Percentiles rank a stretch among this genome's conserved stretches.
phyloP scores from a whole-genome alignment of 2,797 vertebrate genomes.

The Sebastes flavidus region DNA sequence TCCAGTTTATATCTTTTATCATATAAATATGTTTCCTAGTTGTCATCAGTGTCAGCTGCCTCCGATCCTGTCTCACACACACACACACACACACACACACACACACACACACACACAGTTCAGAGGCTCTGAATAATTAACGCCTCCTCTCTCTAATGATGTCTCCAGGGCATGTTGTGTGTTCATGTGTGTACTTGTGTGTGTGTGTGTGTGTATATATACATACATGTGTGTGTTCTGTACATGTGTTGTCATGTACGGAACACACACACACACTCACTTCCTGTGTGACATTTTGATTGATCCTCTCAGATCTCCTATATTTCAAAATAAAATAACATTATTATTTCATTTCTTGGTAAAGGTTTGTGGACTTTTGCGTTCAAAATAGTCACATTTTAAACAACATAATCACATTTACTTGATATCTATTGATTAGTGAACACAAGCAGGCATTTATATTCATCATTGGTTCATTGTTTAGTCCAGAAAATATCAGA shows the following conservation, averaged over 20 bases:
- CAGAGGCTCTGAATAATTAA: conserved; percentile 59
- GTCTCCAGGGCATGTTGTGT: conserved; percentile 28
- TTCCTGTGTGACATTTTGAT: neutral
- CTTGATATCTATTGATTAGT: too few species aligned
- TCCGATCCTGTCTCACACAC: neutral
- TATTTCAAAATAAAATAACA: too few species aligned
- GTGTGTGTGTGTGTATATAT: neutral
- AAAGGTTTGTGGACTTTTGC: too few species aligned
- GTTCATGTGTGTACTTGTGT: neutral
- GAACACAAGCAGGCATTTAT: too few species aligned
- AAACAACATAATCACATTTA: too few species aligned
- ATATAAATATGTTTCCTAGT: too few species aligned
- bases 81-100: neutral
- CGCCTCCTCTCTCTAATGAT: conserved; percentile 55
- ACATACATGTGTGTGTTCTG: neutral
- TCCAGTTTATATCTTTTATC: too few species aligned
- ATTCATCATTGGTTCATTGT: too few species aligned
- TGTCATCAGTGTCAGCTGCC: neutral
- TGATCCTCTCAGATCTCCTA: neutral
- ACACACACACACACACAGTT: conserved; percentile 23
- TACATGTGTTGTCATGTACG: neutral
- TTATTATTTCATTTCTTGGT: too few species aligned
- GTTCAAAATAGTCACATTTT: too few species aligned
- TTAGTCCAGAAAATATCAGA: too few species aligned
- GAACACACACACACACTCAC: neutral